Percentiles rank a stretch among this genome's conserved stretches.
Conservation (phyloP, 2,797 vertebrate species). For the Neoniphon sammara region DNA sequence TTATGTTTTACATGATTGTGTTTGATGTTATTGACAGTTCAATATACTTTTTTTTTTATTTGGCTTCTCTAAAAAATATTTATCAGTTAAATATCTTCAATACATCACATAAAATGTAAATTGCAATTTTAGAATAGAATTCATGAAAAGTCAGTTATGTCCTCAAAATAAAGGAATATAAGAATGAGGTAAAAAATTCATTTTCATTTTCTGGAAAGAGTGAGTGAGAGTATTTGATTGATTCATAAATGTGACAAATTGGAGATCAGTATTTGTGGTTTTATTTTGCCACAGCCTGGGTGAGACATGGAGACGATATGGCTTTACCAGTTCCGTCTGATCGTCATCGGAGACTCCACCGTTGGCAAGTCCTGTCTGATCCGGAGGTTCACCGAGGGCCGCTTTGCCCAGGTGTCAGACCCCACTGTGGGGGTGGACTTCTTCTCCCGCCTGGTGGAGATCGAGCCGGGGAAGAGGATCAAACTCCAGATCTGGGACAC, state of each 20-base stretch:
- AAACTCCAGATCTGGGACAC: constrained; percentile 96
- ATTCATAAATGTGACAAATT: background rate
- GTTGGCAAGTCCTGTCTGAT: constrained; percentile 96
- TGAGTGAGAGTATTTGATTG: no score
- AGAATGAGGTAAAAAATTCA: no score
- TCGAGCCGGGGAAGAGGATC: constrained; percentile 94
- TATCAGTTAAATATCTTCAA: no score
- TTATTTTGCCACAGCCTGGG: constrained; percentile 49
- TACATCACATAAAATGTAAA: no score
- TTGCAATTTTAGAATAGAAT: no score
- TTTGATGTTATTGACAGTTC: no score
- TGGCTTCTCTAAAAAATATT: no score
- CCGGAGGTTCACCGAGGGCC: constrained; percentile 94
- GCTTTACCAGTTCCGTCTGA: constrained; percentile 96
- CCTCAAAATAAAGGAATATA: no score
- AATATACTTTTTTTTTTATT: no score
- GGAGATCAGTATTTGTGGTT: background rate
- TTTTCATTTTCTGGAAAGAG: no score
- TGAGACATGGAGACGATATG: constrained; percentile 94
- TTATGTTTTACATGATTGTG: no score
- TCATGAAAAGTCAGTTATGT: no score
- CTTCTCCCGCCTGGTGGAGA: constrained; percentile 95
- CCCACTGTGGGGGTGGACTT: constrained; percentile 97
- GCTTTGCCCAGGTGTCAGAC: constrained; percentile 94
- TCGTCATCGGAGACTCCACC: constrained; percentile 96